Conservation (phyloP, 53 echinoderm and acorn worm species). For the Temnopleurus reevesii region DNA sequence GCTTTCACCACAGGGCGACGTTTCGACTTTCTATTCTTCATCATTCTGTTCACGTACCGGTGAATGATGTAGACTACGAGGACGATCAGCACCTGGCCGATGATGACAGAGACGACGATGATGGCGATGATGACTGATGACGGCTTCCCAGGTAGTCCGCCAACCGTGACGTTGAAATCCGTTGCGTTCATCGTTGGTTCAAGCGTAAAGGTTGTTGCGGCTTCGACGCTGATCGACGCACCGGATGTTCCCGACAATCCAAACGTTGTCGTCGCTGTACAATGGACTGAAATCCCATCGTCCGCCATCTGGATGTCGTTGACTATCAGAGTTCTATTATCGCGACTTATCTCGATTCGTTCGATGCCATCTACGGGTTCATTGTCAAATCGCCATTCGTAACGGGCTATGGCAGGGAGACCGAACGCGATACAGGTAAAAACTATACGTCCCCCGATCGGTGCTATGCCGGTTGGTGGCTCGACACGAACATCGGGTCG, state of each 20-base stretch:
- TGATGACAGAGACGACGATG: conserved; percentile 50
- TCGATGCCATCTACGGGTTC: background rate
- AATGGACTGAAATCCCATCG: conserved; percentile 56
- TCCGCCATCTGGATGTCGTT: conserved; percentile 55
- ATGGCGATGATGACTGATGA: background rate
- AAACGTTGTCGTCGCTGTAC: conserved; percentile 58
- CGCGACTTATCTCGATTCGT: conserved; percentile 58
- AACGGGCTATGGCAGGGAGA: conserved; percentile 49
- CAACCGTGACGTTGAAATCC: background rate
- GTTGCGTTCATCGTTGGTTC: conserved; percentile 21
- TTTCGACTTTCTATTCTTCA: background rate
- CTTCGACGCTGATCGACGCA: conserved; percentile 57
- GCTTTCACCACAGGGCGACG: background rate
- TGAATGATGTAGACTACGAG: conserved; percentile 24
- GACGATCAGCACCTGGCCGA: conserved; percentile 47
- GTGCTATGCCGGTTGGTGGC: conserved; percentile 38
- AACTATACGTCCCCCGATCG: conserved; percentile 51
- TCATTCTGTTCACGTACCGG: conserved; percentile 30
- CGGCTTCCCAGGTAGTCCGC: background rate
- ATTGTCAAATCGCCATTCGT: conserved; percentile 62
- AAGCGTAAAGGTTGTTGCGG: background rate
- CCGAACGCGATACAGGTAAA: conserved; percentile 64
- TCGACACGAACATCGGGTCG: conserved; percentile 66
- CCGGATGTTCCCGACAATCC: conserved; percentile 60
- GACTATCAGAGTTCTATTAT: conserved; percentile 59